These are phyloP conservation scores for Argyra leucocephala DNA, from an alignment of 2,888 invertebrate genomes.

Conservation along the genomic window DNA sequence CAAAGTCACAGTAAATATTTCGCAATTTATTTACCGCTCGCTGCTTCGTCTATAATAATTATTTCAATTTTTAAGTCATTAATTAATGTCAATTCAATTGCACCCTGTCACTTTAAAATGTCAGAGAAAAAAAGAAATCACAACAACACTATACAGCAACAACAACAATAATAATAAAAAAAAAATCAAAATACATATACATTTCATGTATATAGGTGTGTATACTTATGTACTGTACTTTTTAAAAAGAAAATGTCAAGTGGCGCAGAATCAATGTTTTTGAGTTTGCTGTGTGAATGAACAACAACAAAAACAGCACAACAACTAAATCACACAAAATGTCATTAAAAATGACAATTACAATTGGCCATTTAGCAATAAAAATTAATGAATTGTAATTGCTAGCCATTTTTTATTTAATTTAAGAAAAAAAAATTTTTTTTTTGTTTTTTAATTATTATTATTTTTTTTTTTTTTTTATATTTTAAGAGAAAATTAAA, in stretches of 20 bases:
- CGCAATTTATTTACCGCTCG: background rate
- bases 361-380: slow-evolving; percentile 1
- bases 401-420: background rate
- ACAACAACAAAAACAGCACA: background rate
- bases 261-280: background rate
- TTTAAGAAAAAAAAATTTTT: too few species aligned
- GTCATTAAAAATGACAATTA: slow-evolving; percentile 3
- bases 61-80: slow-evolving; percentile 2
- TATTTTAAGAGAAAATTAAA: too few species aligned
- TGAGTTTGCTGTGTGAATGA: too few species aligned
- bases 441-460: too few species aligned
- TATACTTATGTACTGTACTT: background rate
- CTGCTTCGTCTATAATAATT: background rate
- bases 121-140: too few species aligned
- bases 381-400: slow-evolving; percentile 6
- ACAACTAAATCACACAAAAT: background rate
- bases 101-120: slow-evolving; percentile 4
- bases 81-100: slow-evolving; percentile 6
- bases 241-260: background rate
- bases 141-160: too few species aligned
- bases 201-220: background rate
- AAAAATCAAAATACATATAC: too few species aligned
- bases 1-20: slow-evolving; percentile 6
- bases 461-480: too few species aligned
- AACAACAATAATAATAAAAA: too few species aligned